Evolutionary conservation across 2,113 vertebrate species (phyloP), one percentile per base, ranked within the genome.

Genomic region (Atractosteus spatula): DNA sequence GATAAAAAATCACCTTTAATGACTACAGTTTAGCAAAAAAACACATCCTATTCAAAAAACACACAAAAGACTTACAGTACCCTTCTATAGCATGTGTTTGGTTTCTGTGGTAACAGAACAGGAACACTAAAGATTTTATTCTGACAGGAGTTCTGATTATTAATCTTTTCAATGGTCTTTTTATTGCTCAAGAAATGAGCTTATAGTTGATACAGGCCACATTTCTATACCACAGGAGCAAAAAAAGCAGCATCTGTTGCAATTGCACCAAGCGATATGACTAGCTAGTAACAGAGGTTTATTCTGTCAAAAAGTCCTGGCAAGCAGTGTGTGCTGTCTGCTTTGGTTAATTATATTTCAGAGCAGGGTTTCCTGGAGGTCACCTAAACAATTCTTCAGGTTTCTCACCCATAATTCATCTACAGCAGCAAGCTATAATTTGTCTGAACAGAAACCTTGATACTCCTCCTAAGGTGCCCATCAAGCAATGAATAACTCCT

Each of bases 241-340:
- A 78, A 89, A 86, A 89, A 87, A 86, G 71, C 29, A 79, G 74
- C 78, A 71, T 85, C 71, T 74, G 80, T 77, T 82, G 80, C 72
- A 79, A 74, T 66, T 76, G 69, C 75, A 62, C 80, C 12, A 41
- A 55, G 10, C 57, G 71, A 43, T 16, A 41, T 10, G 13, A 16
- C 62, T 55, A 66, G 17, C 12, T 10, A 3, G 47, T 68, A 68
- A 81, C 76, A 78, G 73, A 45, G 0, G 69, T 67, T 64, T 64
- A 62, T 77, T 85, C 62, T 78, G 77, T 83, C 70, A 71, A 10
- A 29, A 13, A 11, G 41, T 41, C 17, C 62, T 70, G 65, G 72
- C 41, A 13, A 16, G 7, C 16, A 42, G 41, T 3, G 44, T 16
- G 16, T 65, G 57, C 57, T 6, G 57, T 59, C 57, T 59, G 57